These are phyloP conservation scores for Catocala sponsa DNA, from an alignment of 2,888 invertebrate genomes.

Conservation along the genomic window DNA sequence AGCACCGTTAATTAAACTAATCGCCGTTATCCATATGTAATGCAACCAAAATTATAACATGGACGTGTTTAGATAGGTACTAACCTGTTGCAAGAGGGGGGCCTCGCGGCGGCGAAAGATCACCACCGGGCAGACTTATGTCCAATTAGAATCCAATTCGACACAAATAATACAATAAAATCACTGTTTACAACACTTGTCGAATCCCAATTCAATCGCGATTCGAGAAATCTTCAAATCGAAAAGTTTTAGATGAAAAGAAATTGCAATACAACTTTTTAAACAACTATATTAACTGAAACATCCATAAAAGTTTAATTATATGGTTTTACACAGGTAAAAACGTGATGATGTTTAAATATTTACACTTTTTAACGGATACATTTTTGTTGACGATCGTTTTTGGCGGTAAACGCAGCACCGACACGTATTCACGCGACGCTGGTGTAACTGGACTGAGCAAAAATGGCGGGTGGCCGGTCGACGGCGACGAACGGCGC, in stretches of 20 bases:
- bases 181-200: conserved; percentile 60
- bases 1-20: conserved; percentile 18
- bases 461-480: conserved; percentile 70
- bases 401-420: conserved; percentile 47
- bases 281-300: conserved; percentile 34
- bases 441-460: conserved; percentile 76
- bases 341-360: conserved; percentile 48
- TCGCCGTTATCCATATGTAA: conserved; percentile 30
- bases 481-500: conserved; percentile 54
- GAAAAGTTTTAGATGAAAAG: conserved; percentile 47
- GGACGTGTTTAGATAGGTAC: conserved; percentile 24
- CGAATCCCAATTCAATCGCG: conserved; percentile 44
- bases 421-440: conserved; percentile 57
- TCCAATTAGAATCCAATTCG: conserved; percentile 69
- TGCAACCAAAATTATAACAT: conserved; percentile 31
- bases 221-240: conserved; percentile 39
- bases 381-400: conserved; percentile 69
- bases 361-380: conserved; percentile 55
- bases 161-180: conserved; percentile 57
- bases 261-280: conserved; percentile 61
- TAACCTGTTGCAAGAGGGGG: conserved; percentile 51
- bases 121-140: conserved; percentile 45
- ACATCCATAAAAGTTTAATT: conserved; percentile 40
- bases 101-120: conserved; percentile 48
- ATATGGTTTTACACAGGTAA: conserved; percentile 45